Conservation (phyloP, 2,113 vertebrate species). For the Triplophysa rosa region DNA sequence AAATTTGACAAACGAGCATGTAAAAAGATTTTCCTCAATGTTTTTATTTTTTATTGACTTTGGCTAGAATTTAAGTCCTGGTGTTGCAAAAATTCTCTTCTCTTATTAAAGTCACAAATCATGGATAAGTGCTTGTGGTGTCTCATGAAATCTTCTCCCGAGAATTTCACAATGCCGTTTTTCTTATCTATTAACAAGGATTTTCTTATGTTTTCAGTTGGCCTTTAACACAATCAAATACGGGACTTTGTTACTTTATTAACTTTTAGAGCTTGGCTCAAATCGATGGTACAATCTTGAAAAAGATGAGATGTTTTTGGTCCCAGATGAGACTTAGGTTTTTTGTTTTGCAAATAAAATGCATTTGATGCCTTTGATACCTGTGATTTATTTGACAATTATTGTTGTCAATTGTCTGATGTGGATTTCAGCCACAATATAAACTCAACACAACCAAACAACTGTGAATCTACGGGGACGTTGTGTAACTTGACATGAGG, state of each 20-base stretch:
- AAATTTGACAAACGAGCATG: background rate
- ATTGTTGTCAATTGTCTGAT: conserved; percentile 25
- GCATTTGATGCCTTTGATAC: conserved; percentile 23
- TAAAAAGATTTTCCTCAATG: background rate
- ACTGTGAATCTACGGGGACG: background rate
- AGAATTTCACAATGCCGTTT: conserved; percentile 22
- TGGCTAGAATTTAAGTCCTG: conserved; percentile 1
- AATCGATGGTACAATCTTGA: background rate
- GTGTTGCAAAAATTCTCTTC: conserved; percentile 42
- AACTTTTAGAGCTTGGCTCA: background rate
- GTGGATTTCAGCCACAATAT: background rate
- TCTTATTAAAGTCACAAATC: conserved; percentile 49
- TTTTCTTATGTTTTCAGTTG: background rate
- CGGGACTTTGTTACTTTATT: background rate
- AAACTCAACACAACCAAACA: conserved; percentile 2
- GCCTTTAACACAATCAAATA: background rate
- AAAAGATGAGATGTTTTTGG: conserved; percentile 13
- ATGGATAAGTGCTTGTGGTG: background rate
- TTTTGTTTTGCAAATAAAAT: background rate
- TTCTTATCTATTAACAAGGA: background rate
- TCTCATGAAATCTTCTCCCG: background rate
- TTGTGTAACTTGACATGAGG: conserved; percentile 2
- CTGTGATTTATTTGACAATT: conserved; percentile 14
- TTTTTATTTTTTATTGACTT: conserved; percentile 22
- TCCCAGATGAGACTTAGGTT: background rate